These are phyloP conservation scores for Emydura subglobosa DNA, from an alignment of 2,113 vertebrate genomes.

Conservation along the genomic window DNA sequence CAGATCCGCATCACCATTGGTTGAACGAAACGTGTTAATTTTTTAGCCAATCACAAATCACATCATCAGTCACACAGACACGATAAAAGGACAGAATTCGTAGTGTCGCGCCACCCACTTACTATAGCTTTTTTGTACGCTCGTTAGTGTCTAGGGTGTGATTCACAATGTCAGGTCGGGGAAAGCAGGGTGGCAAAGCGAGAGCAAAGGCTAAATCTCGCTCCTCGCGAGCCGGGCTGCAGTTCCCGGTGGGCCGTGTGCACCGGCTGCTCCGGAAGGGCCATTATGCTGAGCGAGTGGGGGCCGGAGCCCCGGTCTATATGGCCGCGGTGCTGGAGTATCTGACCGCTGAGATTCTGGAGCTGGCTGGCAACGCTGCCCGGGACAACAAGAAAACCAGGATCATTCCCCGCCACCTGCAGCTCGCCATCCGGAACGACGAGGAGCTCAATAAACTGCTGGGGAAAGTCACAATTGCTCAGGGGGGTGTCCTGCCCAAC, in stretches of 20 bases:
- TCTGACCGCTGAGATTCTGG: constrained; percentile 83
- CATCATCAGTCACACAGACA: background rate
- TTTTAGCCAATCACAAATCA: background rate
- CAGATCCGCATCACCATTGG: constrained; percentile 65
- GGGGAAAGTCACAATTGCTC: constrained; percentile 91
- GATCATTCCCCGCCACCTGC: constrained; percentile 91
- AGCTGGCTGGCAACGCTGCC: constrained; percentile 82
- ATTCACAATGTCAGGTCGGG: constrained; percentile 80
- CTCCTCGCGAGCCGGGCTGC: constrained; percentile 81
- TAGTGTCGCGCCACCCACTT: no score
- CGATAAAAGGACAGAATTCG: background rate
- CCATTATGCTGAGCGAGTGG: constrained; percentile 51
- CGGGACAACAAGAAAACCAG: constrained; percentile 94
- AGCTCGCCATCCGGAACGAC: constrained; percentile 92
- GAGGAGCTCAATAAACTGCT: constrained; percentile 92
- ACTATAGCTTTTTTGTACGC: accelerated
- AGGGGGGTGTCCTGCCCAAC: constrained; percentile 91
- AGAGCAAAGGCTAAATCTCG: constrained; percentile 84
- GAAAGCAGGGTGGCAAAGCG: constrained; percentile 81
- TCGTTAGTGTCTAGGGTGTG: accelerated
- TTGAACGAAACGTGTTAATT: accelerated
- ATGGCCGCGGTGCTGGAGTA: constrained; percentile 92
- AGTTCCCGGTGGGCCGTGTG: constrained; percentile 90
- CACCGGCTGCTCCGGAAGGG: constrained; percentile 89
- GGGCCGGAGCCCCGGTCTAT: constrained; percentile 89